phyloP scores from a whole-genome alignment of 2,888 invertebrate species.

The Chrysina gloriosa region DNA sequence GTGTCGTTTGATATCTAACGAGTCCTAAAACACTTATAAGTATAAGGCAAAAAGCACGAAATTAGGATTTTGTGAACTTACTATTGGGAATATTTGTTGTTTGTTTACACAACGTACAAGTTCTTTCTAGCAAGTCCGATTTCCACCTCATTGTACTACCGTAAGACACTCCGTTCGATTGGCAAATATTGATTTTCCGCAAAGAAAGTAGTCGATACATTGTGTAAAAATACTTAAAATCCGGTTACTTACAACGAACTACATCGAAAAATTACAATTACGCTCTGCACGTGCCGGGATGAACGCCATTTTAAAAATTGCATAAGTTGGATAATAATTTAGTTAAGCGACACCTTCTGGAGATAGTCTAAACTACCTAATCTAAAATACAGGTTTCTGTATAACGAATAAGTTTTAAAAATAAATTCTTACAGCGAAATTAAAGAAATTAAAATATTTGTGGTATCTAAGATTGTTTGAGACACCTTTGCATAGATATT shows the following conservation, averaged over 20 bases:
- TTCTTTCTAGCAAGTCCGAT: slow-evolving; percentile 49
- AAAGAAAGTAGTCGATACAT: slow-evolving; percentile 58
- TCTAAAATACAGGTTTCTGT: not conserved
- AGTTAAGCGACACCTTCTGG: not conserved
- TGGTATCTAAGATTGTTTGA: no score
- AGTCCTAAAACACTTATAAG: slow-evolving; percentile 42
- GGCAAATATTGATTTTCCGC: slow-evolving; percentile 51
- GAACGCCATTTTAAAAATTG: slow-evolving; percentile 33
- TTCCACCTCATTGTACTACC: slow-evolving; percentile 7
- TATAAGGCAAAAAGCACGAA: not conserved
- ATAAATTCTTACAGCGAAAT: no score
- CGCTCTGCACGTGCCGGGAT: slow-evolving; percentile 25
- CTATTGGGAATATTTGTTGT: slow-evolving; percentile 53
- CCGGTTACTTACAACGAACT: slow-evolving; percentile 45
- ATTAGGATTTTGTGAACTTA: slow-evolving; percentile 48
- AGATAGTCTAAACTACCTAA: not conserved
- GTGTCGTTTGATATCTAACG: slow-evolving; percentile 54
- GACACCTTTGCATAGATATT: no score
- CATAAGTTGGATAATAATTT: not conserved
- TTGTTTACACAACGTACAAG: slow-evolving; percentile 59
- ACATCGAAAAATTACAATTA: slow-evolving; percentile 15
- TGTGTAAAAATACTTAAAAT: slow-evolving; percentile 30
- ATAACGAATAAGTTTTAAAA: not conserved
- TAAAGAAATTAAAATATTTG: no score
- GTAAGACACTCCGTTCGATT: slow-evolving; percentile 53